Conservation (phyloP, 2,113 vertebrate genomes). For the Varanus komodoensis region DNA sequence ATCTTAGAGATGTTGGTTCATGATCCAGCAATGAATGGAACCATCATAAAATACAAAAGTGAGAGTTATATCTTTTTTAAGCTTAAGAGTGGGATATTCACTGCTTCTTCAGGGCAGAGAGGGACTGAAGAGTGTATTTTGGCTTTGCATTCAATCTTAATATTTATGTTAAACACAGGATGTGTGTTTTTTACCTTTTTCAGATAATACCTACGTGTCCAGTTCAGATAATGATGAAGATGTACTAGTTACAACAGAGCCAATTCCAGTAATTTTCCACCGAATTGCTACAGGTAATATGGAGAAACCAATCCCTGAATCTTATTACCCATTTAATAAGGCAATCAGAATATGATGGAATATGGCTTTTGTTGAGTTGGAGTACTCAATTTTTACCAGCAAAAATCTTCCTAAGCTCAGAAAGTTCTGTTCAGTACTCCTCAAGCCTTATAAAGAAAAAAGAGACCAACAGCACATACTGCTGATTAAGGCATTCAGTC, state of each 20-base stretch:
- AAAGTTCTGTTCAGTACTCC: not conserved
- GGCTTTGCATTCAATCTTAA: not conserved
- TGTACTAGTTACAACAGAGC: constrained; percentile 90
- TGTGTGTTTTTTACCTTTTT: constrained; percentile 30
- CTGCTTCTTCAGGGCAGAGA: fast-evolving
- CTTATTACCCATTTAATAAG: not conserved
- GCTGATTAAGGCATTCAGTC: not conserved
- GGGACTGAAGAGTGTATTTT: not conserved
- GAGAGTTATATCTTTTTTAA: not conserved
- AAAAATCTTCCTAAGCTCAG: not conserved
- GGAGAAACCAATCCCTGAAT: not conserved
- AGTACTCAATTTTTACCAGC: not conserved
- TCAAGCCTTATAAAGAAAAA: not conserved
- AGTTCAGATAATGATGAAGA: constrained; percentile 92
- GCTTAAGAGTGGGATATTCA: not conserved
- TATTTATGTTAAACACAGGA: not conserved
- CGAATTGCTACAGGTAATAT: constrained; percentile 88
- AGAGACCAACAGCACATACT: not conserved
- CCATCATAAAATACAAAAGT: not conserved
- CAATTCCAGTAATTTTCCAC: constrained; percentile 91
- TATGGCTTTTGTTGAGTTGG: not conserved
- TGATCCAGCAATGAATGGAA: not conserved
- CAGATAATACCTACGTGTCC: constrained; percentile 92
- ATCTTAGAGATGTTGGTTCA: not conserved
- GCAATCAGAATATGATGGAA: not conserved